Evolutionary conservation across 2,888 invertebrate genomes (phyloP), one percentile per base, ranked within the genome.

Genomic region (Drosophila tripunctata): DNA sequence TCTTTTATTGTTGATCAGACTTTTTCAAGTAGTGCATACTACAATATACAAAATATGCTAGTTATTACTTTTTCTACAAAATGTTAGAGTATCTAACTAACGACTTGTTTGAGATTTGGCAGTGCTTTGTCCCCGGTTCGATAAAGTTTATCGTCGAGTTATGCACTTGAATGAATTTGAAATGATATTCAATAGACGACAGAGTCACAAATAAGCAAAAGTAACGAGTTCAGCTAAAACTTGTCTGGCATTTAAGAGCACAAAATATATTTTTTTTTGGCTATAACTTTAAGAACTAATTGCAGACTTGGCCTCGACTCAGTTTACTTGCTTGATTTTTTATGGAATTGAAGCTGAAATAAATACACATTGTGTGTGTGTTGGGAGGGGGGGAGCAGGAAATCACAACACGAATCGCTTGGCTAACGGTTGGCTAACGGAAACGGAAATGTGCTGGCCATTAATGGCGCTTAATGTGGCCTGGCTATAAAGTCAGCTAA

Each of bases 381-480:
- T 12, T 14, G 38, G 47, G 22, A 35, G 40, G 47, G 55, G 19
- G 24, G 30, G 14, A 3, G 24, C n/a, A n/a, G 40, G 60, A 67
- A 80, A 78, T 78, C 81, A 78, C 40, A 62, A 55, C 78, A 70
- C 60, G 65, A 75, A 52, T 55, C 60, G 51, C 56, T 51, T 45
- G 41, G 21, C 27, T 38, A 27, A 27, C 36, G 35, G 12, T 12
- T 27, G 41, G 43, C 36, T 21, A 48, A 48, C 27, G 73, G 68
- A 64, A 61, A 45, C 70, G 74, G 75, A 75, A 75, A 75, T 64
- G 77, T 64, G 43, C 57, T 38, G 65, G 66, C 84, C 78, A 73
- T 81, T 81, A 81, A 80, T 83, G 73, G 81, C 52, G 78, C 80
- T 83, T 80, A 81, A 81, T 78, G 78, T 66, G 66, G 51, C 62